These are phyloP conservation scores for Calosoma granatense DNA, from an alignment of 1,140 invertebrate species.

Conservation along the genomic window DNA sequence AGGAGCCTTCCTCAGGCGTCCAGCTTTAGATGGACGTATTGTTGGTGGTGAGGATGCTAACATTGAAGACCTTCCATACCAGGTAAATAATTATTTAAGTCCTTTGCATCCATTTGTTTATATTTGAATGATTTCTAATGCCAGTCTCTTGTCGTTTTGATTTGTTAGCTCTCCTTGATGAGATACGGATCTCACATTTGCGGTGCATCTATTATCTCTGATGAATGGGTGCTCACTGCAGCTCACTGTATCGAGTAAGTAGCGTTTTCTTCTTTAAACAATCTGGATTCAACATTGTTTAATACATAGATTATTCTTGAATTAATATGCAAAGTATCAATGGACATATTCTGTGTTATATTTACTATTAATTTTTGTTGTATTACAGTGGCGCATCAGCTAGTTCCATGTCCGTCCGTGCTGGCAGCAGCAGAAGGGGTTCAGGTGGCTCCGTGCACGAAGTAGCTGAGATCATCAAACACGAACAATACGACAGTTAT, in stretches of 20 bases:
- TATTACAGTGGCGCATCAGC: background rate
- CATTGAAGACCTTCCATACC: conserved; percentile 30
- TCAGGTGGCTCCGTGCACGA: conserved; percentile 29
- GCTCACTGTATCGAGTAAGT: conserved; percentile 41
- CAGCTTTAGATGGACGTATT: conserved; percentile 24
- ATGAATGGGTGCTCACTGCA: conserved; percentile 39
- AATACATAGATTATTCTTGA: background rate
- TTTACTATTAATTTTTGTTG: conserved; percentile 14
- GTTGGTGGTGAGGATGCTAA: conserved; percentile 28
- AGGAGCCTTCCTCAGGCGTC: no score
- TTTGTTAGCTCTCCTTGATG: conserved; percentile 29
- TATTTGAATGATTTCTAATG: background rate
- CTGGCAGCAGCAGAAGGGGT: conserved; percentile 25
- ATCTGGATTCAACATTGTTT: no score
- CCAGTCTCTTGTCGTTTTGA: conserved; percentile 15
- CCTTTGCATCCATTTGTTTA: conserved; percentile 4
- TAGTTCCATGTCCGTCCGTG: conserved; percentile 17
- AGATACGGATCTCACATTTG: conserved; percentile 30
- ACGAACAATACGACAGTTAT: conserved; percentile 31
- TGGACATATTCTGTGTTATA: background rate
- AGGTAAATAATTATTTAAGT: conserved; percentile 26
- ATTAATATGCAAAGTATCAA: conserved; percentile 6
- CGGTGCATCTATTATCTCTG: conserved; percentile 37
- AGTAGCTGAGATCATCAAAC: conserved; percentile 26
- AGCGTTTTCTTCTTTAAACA: no score